A percentile compares a stretch with the other conserved stretches of the same genome.
Conservation (phyloP, 2,797 vertebrate species). For the Sciurus vulgaris region DNA sequence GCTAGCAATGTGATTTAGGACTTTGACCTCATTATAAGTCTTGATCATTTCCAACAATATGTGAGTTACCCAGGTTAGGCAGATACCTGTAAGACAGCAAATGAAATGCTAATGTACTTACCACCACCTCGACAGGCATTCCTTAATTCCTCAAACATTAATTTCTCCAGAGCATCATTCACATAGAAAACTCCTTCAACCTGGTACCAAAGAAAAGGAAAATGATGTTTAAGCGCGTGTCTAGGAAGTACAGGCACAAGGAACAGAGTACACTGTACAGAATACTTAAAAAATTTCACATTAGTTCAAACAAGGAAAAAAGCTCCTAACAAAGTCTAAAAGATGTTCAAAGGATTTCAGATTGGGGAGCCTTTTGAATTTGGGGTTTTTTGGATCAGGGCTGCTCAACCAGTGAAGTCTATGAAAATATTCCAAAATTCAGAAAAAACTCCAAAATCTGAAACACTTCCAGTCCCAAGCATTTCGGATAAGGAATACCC, state of each 20-base stretch:
- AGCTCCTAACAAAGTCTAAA: neutral
- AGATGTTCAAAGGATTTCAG: neutral
- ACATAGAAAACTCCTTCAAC: conserved; percentile 98
- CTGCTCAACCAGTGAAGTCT: neutral
- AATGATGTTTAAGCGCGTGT: neutral
- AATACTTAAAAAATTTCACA: neutral
- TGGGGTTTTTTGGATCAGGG: neutral
- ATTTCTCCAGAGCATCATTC: conserved; percentile 96
- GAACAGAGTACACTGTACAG: accelerated
- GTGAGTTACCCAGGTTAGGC: neutral
- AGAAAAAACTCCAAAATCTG: neutral
- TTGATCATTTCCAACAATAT: neutral
- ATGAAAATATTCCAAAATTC: neutral
- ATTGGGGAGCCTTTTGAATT: neutral
- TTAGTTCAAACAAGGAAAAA: neutral
- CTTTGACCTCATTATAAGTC: neutral
- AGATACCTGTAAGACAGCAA: neutral
- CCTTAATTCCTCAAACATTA: conserved; percentile 98
- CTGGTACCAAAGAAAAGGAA: conserved; percentile 85
- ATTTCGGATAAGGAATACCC: neutral
- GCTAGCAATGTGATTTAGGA: neutral
- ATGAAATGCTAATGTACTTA: conserved; percentile 76
- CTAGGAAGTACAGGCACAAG: neutral
- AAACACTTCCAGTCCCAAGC: neutral
- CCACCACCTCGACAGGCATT: conserved; percentile 97